Evolutionary conservation across 2,888 invertebrate species (phyloP), one percentile per base, ranked within the genome.

Genomic region (Hesperia comma): DNA sequence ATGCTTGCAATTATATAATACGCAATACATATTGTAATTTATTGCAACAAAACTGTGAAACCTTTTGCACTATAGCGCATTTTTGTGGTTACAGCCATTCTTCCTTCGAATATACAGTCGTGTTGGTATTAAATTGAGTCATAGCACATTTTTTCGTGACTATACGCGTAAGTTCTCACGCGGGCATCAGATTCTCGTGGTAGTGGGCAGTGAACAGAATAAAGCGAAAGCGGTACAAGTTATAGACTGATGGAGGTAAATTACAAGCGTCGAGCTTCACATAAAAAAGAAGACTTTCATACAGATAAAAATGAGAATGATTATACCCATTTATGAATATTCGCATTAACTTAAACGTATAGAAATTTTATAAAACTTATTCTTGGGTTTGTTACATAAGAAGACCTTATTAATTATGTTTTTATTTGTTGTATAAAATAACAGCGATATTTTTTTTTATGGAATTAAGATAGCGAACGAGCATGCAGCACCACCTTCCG

Each of bases 111-210:
- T 49, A 69, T 70, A 63, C 63, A 63, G 60, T 37, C 26, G 33
- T 57, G 68, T 72, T 74, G 70, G 71, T 67, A 68, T 57, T 66
- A 63, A 71, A 78, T 78, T 83, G 81, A 85, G 82, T 83, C 82
- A 82, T 79, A 70, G 80, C 76, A 74, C 77, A 82, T 79, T 79
- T 81, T 83, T 83, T 79, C 77, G 77, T 79, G 79, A 77, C 77
- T 75, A 72, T 75, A 77, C 73, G 80, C 75, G 82, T 83, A 76
- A 83, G 85, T 89, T 89, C 90, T 88, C 89, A 89, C 86, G 87
- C 85, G 81, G 77, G 75, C 81, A 86, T 87, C 85, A 67, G 66
- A 70, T 90, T 83, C 82, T 85, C 80, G 74, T 76, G 76, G 79
- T 81, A 84, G 86, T 83, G 83, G 84, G 84, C 75, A 68, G 83